These are phyloP conservation scores for Acanthochromis polyacanthus DNA, from an alignment of 2,113 vertebrate genomes.

Conservation along the genomic window DNA sequence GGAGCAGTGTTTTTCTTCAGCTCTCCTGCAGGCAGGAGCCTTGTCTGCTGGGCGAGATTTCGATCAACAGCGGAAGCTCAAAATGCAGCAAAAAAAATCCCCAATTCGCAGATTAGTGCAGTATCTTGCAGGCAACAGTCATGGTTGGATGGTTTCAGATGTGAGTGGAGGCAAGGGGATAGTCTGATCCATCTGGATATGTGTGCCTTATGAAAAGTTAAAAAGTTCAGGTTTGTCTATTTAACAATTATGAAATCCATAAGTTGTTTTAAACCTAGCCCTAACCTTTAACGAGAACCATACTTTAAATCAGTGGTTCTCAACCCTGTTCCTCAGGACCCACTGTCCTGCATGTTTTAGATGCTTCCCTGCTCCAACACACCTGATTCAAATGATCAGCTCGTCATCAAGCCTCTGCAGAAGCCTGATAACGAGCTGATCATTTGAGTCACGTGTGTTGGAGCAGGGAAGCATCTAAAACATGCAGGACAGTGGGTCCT, in stretches of 20 bases:
- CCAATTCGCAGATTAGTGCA: slow-evolving; percentile 1
- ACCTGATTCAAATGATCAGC: too few relatives aligned
- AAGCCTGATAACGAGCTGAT: too few relatives aligned
- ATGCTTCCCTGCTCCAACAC: too few relatives aligned
- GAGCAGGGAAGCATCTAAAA: too few relatives aligned
- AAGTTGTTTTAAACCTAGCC: too few relatives aligned
- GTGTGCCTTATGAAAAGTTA: background rate
- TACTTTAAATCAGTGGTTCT: too few relatives aligned
- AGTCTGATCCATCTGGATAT: background rate
- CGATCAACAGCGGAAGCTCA: slow-evolving; percentile 8
- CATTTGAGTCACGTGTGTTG: too few relatives aligned
- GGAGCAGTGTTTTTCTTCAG: background rate
- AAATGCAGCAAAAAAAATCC: background rate
- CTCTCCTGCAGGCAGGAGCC: background rate
- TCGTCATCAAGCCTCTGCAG: too few relatives aligned
- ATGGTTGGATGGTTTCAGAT: background rate
- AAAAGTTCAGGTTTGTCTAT: background rate
- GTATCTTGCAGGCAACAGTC: background rate
- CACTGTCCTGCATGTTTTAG: too few relatives aligned
- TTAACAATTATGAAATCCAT: background rate
- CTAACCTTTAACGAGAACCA: too few relatives aligned
- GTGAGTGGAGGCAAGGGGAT: background rate
- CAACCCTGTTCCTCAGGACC: too few relatives aligned
- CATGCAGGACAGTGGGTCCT: too few relatives aligned
- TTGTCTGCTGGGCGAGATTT: slow-evolving; percentile 10